phyloP scores from a whole-genome alignment of 2,113 vertebrate genomes.

The Hemicordylus capensis region DNA sequence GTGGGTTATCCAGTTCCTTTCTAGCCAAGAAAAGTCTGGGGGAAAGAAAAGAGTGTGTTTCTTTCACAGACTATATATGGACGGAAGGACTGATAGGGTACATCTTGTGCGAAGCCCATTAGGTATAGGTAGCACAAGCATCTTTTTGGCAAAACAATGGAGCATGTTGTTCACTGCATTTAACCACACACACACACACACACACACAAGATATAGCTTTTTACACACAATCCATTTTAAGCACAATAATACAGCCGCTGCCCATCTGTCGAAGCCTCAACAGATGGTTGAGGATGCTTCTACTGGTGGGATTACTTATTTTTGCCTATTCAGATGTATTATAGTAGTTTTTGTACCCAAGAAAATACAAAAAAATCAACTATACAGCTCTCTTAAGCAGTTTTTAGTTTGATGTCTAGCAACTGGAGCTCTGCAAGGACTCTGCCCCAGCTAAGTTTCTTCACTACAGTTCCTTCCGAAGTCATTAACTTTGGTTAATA shows the following conservation, averaged over 20 bases:
- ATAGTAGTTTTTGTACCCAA: not conserved
- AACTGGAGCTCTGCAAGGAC: not conserved
- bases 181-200: too few relatives aligned
- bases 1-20: constrained; percentile 92
- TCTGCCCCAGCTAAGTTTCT: not conserved
- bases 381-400: too few relatives aligned
- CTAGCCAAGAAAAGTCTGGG: constrained; percentile 87
- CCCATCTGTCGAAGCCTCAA: not conserved
- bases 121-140: not conserved
- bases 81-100: not conserved
- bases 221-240: not conserved
- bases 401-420: not conserved
- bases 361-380: not conserved
- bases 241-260: not conserved
- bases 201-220: not conserved
- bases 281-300: too few relatives aligned
- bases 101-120: too few relatives aligned
- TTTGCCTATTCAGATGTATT: not conserved
- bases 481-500: not conserved
- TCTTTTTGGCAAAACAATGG: not conserved
- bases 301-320: not conserved
- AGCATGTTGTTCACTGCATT: not conserved
- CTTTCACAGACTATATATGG: not conserved
- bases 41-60: constrained; percentile 16
- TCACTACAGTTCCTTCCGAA: not conserved